These are phyloP conservation scores for Chaitophorus viminalis DNA, from an alignment of 2,888 invertebrate species.

Conservation along the genomic window DNA sequence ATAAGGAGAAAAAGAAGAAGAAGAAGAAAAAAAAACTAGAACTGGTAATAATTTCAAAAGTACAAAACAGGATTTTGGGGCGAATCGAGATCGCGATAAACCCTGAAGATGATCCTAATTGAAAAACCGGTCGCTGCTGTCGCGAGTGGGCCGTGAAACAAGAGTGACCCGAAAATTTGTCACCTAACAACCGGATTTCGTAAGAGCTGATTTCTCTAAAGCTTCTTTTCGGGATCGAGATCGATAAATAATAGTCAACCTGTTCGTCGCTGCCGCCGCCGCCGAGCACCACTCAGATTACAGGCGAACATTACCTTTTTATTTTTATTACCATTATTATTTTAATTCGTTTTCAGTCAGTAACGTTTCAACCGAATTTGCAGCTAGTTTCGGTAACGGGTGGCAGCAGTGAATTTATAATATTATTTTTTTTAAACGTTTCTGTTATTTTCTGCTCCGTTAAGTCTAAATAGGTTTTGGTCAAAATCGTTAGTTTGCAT, in stretches of 20 bases:
- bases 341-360: background rate
- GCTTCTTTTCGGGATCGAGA: constrained; percentile 54
- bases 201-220: constrained; percentile 57
- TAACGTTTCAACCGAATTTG: background rate
- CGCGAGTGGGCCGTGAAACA: constrained; percentile 58
- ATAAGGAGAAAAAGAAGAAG: background rate
- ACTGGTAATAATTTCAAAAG: constrained; percentile 61
- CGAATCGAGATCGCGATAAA: constrained; percentile 61
- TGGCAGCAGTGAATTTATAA: background rate
- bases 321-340: background rate
- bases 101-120: constrained; percentile 62
- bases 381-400: too few relatives aligned
- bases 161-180: constrained; percentile 61
- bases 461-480: background rate
- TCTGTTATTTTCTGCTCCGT: background rate
- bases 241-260: constrained; percentile 60
- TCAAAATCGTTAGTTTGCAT: too few relatives aligned
- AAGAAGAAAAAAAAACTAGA: constrained; percentile 48
- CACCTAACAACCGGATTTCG: constrained; percentile 61
- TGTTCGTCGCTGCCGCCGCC: constrained; percentile 7
- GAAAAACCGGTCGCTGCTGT: constrained; percentile 55
- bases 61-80: constrained; percentile 58
- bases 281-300: background rate
- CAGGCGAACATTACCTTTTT: constrained; percentile 2
- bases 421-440: background rate